Conservation (phyloP, 2,888 invertebrate genomes). For the Xestia xanthographa region DNA sequence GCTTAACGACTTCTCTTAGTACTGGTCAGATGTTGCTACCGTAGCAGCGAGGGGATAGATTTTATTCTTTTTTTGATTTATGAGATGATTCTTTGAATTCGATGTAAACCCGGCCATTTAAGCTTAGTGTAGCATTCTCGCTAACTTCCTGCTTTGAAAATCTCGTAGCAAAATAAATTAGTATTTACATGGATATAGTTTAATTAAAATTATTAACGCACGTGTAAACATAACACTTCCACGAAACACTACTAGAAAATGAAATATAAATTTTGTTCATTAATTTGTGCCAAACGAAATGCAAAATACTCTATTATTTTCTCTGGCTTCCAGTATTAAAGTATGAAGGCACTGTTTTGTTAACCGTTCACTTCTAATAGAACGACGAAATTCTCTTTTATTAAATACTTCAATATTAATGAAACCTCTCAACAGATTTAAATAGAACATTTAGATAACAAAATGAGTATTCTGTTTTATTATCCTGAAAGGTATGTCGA, state of each 20-base stretch:
- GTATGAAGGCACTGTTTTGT: conserved; percentile 49
- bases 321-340: conserved; percentile 34
- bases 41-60: conserved; percentile 11
- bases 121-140: background rate
- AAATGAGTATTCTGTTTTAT: conserved; percentile 65
- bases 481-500: conserved; percentile 60
- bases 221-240: conserved; percentile 25
- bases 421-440: conserved; percentile 54
- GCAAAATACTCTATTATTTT: conserved; percentile 52
- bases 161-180: conserved; percentile 1
- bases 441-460: conserved; percentile 56
- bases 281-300: conserved; percentile 41
- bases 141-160: conserved; percentile 15
- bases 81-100: conserved; percentile 17
- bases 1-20: conserved; percentile 67
- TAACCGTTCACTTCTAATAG: conserved; percentile 44
- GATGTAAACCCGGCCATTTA: background rate
- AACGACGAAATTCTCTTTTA: conserved; percentile 54
- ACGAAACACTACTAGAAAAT: conserved; percentile 23
- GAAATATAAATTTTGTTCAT: conserved; percentile 35
- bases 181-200: conserved; percentile 26
- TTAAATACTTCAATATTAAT: conserved; percentile 58
- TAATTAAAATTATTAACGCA: conserved; percentile 47
- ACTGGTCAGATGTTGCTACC: conserved; percentile 54
- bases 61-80: conserved; percentile 37